These are phyloP conservation scores for Sandelia bainsii DNA, from an alignment of 2,797 vertebrate genomes.

Conservation along the genomic window DNA sequence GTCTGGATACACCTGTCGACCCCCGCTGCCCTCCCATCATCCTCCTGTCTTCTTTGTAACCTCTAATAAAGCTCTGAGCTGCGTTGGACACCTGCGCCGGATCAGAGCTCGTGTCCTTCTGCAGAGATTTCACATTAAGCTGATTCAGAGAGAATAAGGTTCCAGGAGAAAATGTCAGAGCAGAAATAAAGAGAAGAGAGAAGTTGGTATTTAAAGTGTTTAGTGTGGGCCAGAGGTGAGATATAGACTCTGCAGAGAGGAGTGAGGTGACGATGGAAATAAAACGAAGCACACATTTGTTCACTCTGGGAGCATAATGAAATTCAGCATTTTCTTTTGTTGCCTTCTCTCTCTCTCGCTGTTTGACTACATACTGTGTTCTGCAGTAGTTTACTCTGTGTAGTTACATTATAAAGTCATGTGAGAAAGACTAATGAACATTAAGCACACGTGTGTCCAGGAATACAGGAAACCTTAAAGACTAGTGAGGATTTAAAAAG, in stretches of 20 bases:
- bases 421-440: no score
- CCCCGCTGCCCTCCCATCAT: not conserved
- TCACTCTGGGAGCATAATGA: not conserved
- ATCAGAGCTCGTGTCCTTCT: not conserved
- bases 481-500: no score
- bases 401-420: no score
- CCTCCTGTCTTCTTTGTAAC: not conserved
- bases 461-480: no score
- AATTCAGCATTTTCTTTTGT: not conserved
- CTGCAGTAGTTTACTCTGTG: no score
- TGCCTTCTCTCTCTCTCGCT: not conserved
- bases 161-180: slow-evolving; percentile 14
- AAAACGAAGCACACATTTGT: not conserved
- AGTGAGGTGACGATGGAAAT: not conserved
- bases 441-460: no score
- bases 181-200: not conserved
- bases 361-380: no score
- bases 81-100: not conserved
- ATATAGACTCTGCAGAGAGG: no score
- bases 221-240: no score
- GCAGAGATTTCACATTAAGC: no score
- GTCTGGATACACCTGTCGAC: not conserved
- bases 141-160: slow-evolving; percentile 20
- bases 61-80: no score
- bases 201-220: no score